Percentiles rank a stretch among this genome's conserved stretches.
Evolutionary conservation across 2,113 vertebrate genomes (phyloP).

Genomic region (Myodes glareolus): DNA sequence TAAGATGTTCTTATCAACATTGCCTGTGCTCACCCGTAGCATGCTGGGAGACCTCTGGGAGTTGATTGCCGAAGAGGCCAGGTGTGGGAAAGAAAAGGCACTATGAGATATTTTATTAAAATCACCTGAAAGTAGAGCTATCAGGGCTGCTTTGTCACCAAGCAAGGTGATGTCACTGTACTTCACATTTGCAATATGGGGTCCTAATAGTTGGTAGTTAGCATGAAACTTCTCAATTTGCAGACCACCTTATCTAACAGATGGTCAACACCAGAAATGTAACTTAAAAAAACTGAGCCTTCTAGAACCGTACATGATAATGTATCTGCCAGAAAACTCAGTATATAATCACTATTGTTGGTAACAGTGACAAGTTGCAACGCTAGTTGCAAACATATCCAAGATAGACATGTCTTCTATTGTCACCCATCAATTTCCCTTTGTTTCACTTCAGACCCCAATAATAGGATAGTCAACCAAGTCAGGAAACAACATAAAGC

Average conservation of each 20-base stretch:
- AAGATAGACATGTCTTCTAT: not conserved
- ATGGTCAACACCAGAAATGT: not conserved
- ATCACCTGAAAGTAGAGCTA: not conserved
- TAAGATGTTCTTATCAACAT: not conserved
- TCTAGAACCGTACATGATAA: not conserved
- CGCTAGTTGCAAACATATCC: not conserved
- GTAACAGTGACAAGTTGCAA: not conserved
- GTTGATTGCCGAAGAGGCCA: not conserved
- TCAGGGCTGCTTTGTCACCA: not conserved
- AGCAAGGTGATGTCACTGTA: not conserved
- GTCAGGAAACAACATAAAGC: not conserved
- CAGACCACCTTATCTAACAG: not conserved
- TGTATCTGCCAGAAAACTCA: not conserved
- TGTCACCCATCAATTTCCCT: not conserved
- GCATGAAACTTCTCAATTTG: not conserved
- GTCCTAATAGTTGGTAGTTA: not conserved
- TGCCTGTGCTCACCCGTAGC: not conserved
- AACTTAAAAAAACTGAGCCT: slow-evolving; percentile 29
- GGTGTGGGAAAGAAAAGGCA: not conserved
- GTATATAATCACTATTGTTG: not conserved
- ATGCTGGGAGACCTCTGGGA: not conserved
- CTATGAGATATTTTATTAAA: not conserved
- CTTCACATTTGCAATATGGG: not conserved
- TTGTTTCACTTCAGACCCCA: not conserved
- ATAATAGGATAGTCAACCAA: not conserved